phyloP scores from a whole-genome alignment of 1,140 invertebrate genomes.

The Caenorhabditis inopinata region DNA sequence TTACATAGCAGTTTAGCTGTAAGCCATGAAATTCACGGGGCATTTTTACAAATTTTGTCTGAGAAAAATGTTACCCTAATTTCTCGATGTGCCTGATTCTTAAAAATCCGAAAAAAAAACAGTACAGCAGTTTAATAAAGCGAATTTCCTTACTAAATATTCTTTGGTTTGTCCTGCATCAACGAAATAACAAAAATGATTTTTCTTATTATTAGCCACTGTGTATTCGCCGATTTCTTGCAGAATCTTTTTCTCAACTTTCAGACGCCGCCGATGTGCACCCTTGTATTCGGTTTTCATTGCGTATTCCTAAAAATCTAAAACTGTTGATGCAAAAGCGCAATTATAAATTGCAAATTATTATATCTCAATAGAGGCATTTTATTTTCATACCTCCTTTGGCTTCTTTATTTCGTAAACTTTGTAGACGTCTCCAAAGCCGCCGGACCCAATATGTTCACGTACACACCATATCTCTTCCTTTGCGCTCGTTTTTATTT shows the following conservation, averaged over 20 bases:
- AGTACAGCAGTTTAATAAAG: background rate
- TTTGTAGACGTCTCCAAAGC: background rate
- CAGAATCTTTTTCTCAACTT: background rate
- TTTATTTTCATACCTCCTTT: background rate
- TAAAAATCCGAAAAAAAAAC: background rate
- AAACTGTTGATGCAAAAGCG: no score
- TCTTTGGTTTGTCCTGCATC: no score
- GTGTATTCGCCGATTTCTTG: no score
- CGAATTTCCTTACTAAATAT: background rate
- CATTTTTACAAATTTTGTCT: conserved; percentile 50
- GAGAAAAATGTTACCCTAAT: no score
- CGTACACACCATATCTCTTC: background rate
- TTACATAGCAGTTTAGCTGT: conserved; percentile 90
- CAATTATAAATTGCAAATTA: no score
- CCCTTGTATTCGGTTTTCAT: background rate
- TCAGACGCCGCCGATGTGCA: background rate
- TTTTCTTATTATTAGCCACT: no score
- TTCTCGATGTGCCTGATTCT: no score
- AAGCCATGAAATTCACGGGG: conserved; percentile 85
- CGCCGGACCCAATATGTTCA: background rate
- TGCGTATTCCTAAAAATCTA: background rate
- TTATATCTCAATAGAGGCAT: background rate
- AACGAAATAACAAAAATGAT: no score
- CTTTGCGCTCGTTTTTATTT: background rate
- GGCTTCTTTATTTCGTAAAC: background rate